Evolutionary conservation across 2,888 invertebrate genomes (phyloP).

Genomic region (Calameuta idolon): DNA sequence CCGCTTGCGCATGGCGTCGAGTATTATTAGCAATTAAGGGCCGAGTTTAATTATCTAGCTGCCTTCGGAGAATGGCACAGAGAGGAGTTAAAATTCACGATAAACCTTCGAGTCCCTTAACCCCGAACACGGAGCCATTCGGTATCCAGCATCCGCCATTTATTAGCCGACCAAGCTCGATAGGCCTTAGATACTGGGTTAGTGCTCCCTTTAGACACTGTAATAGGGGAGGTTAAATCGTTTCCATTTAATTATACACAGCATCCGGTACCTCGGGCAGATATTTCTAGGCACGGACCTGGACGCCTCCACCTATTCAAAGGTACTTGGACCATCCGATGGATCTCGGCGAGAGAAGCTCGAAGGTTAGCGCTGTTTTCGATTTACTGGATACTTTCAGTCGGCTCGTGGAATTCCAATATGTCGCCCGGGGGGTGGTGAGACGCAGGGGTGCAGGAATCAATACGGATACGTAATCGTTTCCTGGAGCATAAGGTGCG

Average conservation of each 20-base stretch:
- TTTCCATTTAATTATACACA: constrained; percentile 22
- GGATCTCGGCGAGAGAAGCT: neutral
- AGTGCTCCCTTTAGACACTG: constrained; percentile 15
- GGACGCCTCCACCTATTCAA: neutral
- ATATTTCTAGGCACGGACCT: neutral
- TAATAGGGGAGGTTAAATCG: constrained; percentile 14
- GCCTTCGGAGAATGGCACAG: neutral
- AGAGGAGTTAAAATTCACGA: neutral
- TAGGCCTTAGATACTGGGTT: constrained; percentile 9
- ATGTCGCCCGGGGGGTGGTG: neutral
- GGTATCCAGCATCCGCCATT: constrained; percentile 8
- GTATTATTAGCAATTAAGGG: neutral
- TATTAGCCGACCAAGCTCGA: constrained; percentile 18
- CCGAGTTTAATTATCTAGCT: neutral
- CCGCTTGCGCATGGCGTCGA: neutral
- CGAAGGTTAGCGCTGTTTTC: neutral
- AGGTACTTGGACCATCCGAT: constrained; percentile 11
- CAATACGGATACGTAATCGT: neutral
- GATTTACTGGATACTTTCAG: neutral
- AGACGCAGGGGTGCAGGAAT: neutral
- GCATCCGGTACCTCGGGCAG: constrained; percentile 4
- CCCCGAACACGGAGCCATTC: constrained; percentile 17
- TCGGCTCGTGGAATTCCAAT: neutral
- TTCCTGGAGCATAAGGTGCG: neutral
- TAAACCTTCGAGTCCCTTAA: constrained; percentile 6